Evolutionary conservation across 2,888 invertebrate species (phyloP), one percentile per base, ranked within the genome.

Genomic region (Tenthredo livida): DNA sequence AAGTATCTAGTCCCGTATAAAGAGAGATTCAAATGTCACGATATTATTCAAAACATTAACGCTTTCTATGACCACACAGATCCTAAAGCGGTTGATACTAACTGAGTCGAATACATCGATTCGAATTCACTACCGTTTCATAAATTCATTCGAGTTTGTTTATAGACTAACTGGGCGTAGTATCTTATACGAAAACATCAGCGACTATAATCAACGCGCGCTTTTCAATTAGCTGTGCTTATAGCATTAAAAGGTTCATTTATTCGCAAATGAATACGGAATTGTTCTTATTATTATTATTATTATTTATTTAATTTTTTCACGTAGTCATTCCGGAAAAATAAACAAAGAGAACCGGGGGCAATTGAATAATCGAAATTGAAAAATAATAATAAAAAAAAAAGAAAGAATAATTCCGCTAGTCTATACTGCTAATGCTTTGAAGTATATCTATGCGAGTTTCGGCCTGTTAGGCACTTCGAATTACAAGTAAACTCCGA

Each of bases 1-100:
- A 33, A 25, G 17, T 70, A 33, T 70, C 33, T 37, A 70, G 70
- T n/a, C 29, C 70, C 37, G 70, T 37, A 70, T 17, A 70, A 15
- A 37, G 17, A 70, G 33, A 70, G 33, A 70, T 33, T n/a, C 37
- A n/a, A 70, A 70, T 70, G 70, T 37, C 70, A 70, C 37, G 29
- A 70, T 70, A 33, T 9, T 70, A 70, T 70, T 70, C 70, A 33
- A 70, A 70, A 70, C 70, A 70, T 70, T 70, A 70, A 70, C 37
- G 70, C 70, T 37, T 70, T 70, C 33, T 70, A 70, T 70, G 70
- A 29, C 33, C 70, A n/a, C n/a, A 37, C 15, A 37, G 70, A 33
- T 70, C n/a, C 70, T 29, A n/a, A 70, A 33, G 37, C 37, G 37
- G 70, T 6, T 37, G 0, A 33, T 70, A 70, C 70, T 70, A 33